phyloP scores from a whole-genome alignment of 2,888 invertebrate genomes.

The Trimorus sp. region DNA sequence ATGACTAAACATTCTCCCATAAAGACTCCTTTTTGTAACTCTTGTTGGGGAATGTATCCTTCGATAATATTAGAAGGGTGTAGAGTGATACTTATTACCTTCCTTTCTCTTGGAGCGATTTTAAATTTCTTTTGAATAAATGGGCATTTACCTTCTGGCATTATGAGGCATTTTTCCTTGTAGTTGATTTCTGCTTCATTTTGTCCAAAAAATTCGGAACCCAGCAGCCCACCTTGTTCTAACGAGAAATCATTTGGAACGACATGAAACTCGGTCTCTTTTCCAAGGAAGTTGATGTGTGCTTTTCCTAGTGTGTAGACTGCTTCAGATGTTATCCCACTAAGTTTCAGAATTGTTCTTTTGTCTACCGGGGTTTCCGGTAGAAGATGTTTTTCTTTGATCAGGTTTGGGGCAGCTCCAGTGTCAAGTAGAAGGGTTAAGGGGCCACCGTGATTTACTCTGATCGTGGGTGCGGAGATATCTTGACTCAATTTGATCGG shows the following conservation, averaged over 20 bases:
- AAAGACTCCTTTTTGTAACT: slow-evolving; percentile 16
- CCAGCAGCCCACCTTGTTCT: slow-evolving; percentile 22
- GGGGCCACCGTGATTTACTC: neutral
- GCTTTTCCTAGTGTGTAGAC: slow-evolving; percentile 25
- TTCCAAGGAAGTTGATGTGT: neutral
- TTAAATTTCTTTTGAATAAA: neutral
- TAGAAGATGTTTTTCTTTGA: slow-evolving; percentile 9
- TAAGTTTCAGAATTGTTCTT: neutral
- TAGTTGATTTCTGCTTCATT: slow-evolving; percentile 20
- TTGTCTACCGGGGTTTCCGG: neutral
- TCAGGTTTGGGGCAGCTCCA: slow-evolving; percentile 31
- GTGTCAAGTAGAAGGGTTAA: slow-evolving; percentile 24
- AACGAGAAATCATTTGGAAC: slow-evolving; percentile 17
- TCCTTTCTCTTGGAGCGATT: slow-evolving; percentile 14
- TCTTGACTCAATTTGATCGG: neutral
- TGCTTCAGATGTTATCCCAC: slow-evolving; percentile 22
- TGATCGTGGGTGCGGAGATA: slow-evolving; percentile 8
- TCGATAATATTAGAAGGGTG: neutral
- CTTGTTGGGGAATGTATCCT: neutral
- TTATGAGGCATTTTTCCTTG: neutral
- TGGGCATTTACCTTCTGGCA: neutral
- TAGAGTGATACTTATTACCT: slow-evolving; percentile 2
- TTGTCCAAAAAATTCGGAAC: slow-evolving; percentile 7
- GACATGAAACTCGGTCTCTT: slow-evolving; percentile 11
- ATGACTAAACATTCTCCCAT: slow-evolving; percentile 5